phyloP scores from a whole-genome alignment of 2,113 vertebrate species.

The cat (Felis catus) region DNA sequence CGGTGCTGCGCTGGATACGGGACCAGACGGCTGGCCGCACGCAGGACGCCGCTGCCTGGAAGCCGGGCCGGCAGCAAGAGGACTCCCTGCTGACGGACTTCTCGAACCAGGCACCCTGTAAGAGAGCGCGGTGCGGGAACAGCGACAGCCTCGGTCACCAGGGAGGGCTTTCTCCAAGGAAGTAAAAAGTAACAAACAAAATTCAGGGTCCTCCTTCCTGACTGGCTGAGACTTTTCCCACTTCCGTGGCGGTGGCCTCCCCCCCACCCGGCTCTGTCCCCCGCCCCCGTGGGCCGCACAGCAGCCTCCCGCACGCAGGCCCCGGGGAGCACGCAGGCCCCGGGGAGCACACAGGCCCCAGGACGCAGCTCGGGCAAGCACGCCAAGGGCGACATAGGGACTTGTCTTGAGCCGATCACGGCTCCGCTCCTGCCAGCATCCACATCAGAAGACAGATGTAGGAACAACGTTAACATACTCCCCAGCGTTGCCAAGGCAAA shows the following conservation, averaged over 20 bases:
- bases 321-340: too few species aligned
- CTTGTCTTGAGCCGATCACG: background rate
- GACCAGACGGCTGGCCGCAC: rapidly evolving
- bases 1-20: rapidly evolving
- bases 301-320: background rate
- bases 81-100: background rate
- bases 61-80: rapidly evolving
- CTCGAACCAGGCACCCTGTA: rapidly evolving
- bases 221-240: rapidly evolving
- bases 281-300: rapidly evolving
- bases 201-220: rapidly evolving
- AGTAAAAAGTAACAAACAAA: too few species aligned
- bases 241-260: too few species aligned
- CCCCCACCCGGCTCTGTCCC: too few species aligned
- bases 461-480: background rate
- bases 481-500: background rate
- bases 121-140: rapidly evolving
- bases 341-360: too few species aligned
- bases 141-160: too few species aligned
- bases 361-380: background rate
- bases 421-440: slow-evolving; percentile 10
- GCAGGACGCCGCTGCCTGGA: background rate
- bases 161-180: background rate
- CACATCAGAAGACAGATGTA: slow-evolving; percentile 10
- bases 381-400: rapidly evolving